These are phyloP conservation scores for Ooceraea biroi DNA, from an alignment of 1,140 invertebrate species.

Conservation along the genomic window DNA sequence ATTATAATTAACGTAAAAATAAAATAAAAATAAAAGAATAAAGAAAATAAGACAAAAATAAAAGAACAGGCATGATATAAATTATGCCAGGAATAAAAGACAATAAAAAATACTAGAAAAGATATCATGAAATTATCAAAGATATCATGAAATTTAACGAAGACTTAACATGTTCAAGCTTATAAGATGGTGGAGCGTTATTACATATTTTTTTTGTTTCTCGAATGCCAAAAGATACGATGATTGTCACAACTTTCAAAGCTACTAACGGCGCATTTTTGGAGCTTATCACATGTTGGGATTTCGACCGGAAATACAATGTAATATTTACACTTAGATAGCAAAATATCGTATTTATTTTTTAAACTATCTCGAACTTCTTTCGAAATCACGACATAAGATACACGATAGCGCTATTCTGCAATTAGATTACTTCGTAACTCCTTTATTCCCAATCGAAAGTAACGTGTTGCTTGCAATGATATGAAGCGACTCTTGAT, in stretches of 20 bases:
- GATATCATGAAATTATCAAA: no score
- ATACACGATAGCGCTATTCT: slow-evolving; percentile 11
- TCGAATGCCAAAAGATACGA: neutral
- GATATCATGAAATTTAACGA: no score
- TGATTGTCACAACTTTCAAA: neutral
- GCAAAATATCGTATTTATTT: slow-evolving; percentile 37
- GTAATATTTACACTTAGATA: slow-evolving; percentile 49
- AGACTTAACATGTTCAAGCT: no score
- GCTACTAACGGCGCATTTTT: neutral
- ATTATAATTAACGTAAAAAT: no score
- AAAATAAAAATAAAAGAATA: no score
- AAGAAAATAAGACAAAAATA: no score
- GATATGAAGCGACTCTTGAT: no score
- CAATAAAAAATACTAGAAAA: no score
- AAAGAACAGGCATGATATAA: no score
- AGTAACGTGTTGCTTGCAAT: neutral
- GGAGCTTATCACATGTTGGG: neutral
- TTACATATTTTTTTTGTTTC: no score
- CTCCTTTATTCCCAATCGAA: neutral
- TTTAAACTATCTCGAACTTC: neutral
- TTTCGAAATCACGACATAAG: neutral
- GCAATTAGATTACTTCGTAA: neutral
- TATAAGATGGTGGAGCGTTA: no score
- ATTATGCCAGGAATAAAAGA: no score
- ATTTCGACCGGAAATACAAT: slow-evolving; percentile 11